Conservation (phyloP, 2,113 vertebrate genomes). For the Capra hircus region DNA sequence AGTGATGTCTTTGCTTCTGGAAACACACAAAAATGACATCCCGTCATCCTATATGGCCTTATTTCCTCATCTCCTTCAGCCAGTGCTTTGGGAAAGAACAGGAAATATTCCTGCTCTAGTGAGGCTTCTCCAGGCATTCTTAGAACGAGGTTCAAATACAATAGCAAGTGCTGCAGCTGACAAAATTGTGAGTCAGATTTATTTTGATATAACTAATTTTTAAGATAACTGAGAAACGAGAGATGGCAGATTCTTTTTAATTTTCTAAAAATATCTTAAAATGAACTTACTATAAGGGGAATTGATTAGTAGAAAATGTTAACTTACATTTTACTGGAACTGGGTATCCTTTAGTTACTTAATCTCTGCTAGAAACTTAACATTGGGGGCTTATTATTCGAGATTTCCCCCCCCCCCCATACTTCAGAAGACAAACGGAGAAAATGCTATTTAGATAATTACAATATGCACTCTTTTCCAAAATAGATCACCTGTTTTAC, state of each 20-base stretch:
- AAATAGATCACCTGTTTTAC: neutral
- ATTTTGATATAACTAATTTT: neutral
- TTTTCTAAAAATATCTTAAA: neutral
- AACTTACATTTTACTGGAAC: neutral
- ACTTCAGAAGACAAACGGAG: neutral
- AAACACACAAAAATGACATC: conserved; percentile 94
- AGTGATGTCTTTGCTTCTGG: conserved; percentile 98
- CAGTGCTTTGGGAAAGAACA: conserved; percentile 94
- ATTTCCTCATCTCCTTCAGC: conserved; percentile 97
- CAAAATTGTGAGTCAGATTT: conserved; percentile 90
- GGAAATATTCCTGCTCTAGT: conserved; percentile 98
- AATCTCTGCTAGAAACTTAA: neutral
- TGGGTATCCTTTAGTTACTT: neutral
- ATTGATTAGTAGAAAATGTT: neutral
- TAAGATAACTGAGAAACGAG: neutral
- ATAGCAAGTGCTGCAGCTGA: conserved; percentile 92
- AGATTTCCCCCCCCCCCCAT: neutral
- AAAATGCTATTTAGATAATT: neutral
- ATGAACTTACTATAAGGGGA: neutral
- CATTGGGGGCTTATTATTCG: neutral
- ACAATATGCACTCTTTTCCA: neutral
- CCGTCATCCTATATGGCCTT: conserved; percentile 95
- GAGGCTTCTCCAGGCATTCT: conserved; percentile 94
- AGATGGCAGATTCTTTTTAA: neutral
- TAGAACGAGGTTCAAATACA: conserved; percentile 89